Base-by-base conservation (phyloP, 2,797 vertebrate species). In the Sus cebifrons region DNA sequence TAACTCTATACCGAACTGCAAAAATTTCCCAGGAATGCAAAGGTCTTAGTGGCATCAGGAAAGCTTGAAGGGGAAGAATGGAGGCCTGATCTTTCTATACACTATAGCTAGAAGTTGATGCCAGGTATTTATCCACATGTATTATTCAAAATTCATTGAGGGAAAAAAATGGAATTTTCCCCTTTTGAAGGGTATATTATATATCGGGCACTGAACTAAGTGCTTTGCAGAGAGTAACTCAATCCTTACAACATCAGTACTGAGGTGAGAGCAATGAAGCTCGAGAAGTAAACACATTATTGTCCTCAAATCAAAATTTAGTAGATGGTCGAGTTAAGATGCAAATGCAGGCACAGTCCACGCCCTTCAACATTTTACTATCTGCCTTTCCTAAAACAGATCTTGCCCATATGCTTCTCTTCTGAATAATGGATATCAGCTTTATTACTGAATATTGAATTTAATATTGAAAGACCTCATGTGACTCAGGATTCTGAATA, bases 91-190 rank as follows among this genome's bases (percentile, higher is more conserved):
- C 54, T 75, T 97, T 91, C 64, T 56, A 84, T 2, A 64, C 2
- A 68, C 9, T 18, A 86, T 73, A 78, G 70, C 64, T 25, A 97
- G 79, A 89, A 93, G 56, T 25, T 54, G 29, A 86, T 71, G 36
- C 65, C 54, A 84, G 52, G 23, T 71, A 96, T 86, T 84, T 85
- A 60, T 54, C 27, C 82, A 67, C 32, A 21, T 70, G 52, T 93
- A 32, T 81, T 81, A 21, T 21, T 89, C n/a, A 81, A 91, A 96
- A 91, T 67, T 86, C 86, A 91, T 0, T 67, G 65, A 70, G 65
- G 21, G 9, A 89, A 89, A 92, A 93, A 93, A 79, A 60, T 36
- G 9, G 11, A 17, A 27, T 62, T 83, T 56, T 29, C 23, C 27
- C 29, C 5, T 73, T 82, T 36, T 92, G 56, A 95, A 90, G 29